Evolutionary conservation across 2,113 vertebrate genomes (phyloP).

Genomic region (Mugil cephalus): DNA sequence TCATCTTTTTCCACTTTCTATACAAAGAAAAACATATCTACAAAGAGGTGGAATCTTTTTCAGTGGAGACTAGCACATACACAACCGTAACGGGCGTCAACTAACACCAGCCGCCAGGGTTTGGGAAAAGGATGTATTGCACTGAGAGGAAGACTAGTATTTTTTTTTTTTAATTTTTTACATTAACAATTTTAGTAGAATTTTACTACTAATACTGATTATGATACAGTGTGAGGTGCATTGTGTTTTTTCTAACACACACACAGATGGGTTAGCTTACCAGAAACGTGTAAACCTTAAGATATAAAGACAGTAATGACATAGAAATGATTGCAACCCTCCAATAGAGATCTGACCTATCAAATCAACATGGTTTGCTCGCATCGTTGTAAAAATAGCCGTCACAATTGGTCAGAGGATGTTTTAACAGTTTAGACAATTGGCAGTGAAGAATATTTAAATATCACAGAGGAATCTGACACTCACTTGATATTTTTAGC

Average conservation of each 20-base stretch:
- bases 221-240: slow-evolving; percentile 59
- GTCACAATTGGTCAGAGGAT: slow-evolving; percentile 1
- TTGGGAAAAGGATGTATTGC: slow-evolving; percentile 61
- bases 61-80: slow-evolving; percentile 45
- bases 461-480: slow-evolving; percentile 29
- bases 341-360: slow-evolving; percentile 3
- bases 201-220: slow-evolving; percentile 56
- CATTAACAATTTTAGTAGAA: slow-evolving; percentile 42
- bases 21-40: slow-evolving; percentile 62
- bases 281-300: slow-evolving; percentile 32
- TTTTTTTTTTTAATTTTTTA: too few relatives aligned
- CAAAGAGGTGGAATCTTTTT: slow-evolving; percentile 54
- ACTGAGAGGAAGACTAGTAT: slow-evolving; percentile 69
- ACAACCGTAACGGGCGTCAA: slow-evolving; percentile 43
- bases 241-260: slow-evolving; percentile 28
- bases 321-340: slow-evolving; percentile 46
- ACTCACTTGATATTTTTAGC: neutral
- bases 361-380: neutral
- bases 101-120: slow-evolving; percentile 41
- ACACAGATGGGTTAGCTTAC: neutral
- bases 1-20: slow-evolving; percentile 37
- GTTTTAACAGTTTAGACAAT: slow-evolving; percentile 21
- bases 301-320: slow-evolving; percentile 30
- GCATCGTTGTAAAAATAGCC: neutral
- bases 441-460: slow-evolving; percentile 38